Conservation (phyloP, 1,140 invertebrate genomes). For the Dolichoris vasculosae region DNA sequence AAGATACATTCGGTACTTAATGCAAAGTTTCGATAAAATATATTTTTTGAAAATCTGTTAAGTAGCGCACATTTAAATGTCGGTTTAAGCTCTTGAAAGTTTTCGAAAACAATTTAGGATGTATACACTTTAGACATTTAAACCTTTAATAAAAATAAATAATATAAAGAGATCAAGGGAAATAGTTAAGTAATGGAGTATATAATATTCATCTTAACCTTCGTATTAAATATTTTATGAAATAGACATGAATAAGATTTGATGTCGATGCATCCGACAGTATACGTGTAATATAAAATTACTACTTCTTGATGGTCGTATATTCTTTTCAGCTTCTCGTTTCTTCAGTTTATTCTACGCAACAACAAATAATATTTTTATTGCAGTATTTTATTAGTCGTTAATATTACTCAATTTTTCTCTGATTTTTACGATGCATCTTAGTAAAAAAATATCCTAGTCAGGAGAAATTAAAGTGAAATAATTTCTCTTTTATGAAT, state of each 20-base stretch:
- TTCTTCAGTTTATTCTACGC: not conserved
- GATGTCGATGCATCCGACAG: not conserved
- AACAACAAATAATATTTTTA: constrained; percentile 4
- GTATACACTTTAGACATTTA: no score
- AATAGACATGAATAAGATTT: not conserved
- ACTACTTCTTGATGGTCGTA: not conserved
- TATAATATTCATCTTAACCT: not conserved
- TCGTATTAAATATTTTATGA: not conserved
- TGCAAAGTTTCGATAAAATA: no score
- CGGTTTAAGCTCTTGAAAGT: not conserved
- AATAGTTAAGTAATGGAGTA: not conserved
- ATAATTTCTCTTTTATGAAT: constrained; percentile 1
- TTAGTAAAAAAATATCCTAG: not conserved
- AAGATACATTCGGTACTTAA: no score
- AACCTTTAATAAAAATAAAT: not conserved
- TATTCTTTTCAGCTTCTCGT: not conserved
- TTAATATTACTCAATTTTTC: not conserved
- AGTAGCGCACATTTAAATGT: no score
- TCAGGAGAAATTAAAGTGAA: not conserved
- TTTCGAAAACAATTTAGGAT: no score
- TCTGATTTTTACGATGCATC: not conserved
- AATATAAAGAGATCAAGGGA: not conserved
- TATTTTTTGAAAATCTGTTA: no score
- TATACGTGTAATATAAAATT: not conserved
- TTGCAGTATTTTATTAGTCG: not conserved